A percentile compares a stretch with the other conserved stretches of the same genome.
phyloP scores from a whole-genome alignment of 1,140 invertebrate species.

The Bombus superbus region DNA sequence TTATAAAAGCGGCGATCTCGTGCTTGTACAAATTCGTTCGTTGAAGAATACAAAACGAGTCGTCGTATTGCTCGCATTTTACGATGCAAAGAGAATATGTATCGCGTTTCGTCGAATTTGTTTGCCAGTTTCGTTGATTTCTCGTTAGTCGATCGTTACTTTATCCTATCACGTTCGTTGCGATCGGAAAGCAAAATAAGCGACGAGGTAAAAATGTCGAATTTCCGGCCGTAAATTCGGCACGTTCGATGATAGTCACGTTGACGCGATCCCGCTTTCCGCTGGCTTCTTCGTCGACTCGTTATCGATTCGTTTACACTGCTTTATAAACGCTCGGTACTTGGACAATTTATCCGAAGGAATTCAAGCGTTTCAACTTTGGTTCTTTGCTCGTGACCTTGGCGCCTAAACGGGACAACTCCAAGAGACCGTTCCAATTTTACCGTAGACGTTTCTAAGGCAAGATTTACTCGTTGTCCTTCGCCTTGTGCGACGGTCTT shows the following conservation, averaged over 20 bases:
- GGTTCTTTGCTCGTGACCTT: not conserved
- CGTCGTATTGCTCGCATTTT: no score
- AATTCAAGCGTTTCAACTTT: slow-evolving; percentile 1
- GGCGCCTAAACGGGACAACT: not conserved
- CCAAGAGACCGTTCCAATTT: not conserved
- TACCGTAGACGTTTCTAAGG: not conserved
- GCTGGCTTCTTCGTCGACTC: not conserved
- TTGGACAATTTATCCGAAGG: not conserved
- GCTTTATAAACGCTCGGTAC: no score
- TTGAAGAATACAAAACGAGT: no score
- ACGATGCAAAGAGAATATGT: no score
- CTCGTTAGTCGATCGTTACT: no score
- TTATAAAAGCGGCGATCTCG: no score
- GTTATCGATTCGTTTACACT: slow-evolving; percentile 19
- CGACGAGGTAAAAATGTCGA: not conserved
- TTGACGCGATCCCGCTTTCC: not conserved
- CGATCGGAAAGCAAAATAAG: no score
- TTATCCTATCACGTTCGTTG: no score
- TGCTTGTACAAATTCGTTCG: no score
- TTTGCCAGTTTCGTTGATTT: not conserved
- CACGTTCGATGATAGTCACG: not conserved
- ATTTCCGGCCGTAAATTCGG: not conserved
- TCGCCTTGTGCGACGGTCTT: not conserved
- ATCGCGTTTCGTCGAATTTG: no score
- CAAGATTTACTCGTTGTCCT: not conserved